These are phyloP conservation scores for Capromys pilorides DNA, from an alignment of 2,797 vertebrate genomes.

Conservation along the genomic window DNA sequence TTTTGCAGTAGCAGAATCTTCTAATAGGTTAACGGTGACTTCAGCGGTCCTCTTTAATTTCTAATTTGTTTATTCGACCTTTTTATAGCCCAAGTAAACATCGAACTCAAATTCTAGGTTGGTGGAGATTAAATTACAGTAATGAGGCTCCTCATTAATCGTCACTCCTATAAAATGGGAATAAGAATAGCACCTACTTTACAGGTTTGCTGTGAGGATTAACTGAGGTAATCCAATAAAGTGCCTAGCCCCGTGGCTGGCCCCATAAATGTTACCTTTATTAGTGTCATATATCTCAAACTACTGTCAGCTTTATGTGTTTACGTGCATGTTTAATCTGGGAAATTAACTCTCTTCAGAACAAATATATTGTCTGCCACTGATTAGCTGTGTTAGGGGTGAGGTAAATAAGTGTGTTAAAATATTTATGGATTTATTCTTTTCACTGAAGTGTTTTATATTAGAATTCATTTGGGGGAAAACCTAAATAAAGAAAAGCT, in stretches of 20 bases:
- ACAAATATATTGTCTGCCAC: constrained; percentile 46
- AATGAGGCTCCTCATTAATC: constrained; percentile 62
- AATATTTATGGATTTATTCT: constrained; percentile 61
- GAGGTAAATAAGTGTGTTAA: constrained; percentile 63
- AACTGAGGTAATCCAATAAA: constrained; percentile 59
- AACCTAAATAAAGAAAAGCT: constrained; percentile 52
- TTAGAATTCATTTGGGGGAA: constrained; percentile 25
- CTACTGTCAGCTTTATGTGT: constrained; percentile 54
- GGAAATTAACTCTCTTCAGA: constrained; percentile 58
- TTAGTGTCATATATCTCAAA: constrained; percentile 53
- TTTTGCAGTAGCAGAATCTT: background rate
- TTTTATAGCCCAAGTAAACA: constrained; percentile 63
- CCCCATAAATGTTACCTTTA: constrained; percentile 69
- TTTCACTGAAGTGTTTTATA: constrained; percentile 14
- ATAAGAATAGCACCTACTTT: constrained; percentile 48
- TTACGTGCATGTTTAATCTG: constrained; percentile 58
- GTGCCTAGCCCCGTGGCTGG: constrained; percentile 36
- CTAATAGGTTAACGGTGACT: background rate
- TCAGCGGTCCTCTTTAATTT: constrained; percentile 40
- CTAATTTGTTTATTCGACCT: constrained; percentile 66
- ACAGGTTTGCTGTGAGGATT: constrained; percentile 47
- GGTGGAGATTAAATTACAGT: constrained; percentile 67
- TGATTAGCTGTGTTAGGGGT: constrained; percentile 55
- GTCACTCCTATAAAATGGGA: constrained; percentile 58
- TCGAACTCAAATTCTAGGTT: constrained; percentile 53